Percentiles rank a stretch among this genome's conserved stretches.
Conservation (phyloP, 2,888 invertebrate genomes). For the Emesis furor region DNA sequence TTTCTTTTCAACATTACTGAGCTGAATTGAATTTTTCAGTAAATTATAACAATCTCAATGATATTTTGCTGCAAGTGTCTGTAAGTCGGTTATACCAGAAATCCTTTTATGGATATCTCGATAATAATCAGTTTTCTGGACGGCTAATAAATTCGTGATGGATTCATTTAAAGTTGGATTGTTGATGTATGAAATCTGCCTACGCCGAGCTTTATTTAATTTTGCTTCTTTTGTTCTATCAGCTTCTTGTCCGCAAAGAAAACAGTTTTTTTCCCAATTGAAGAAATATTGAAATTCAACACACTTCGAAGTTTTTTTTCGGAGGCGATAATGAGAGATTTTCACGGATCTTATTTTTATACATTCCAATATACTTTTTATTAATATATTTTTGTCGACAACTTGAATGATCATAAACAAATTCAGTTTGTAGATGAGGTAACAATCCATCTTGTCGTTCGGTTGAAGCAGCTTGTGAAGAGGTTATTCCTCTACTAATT, state of each 20-base stretch:
- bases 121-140: conserved; percentile 26
- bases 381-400: conserved; percentile 35
- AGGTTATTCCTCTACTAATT: too few species aligned
- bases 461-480: too few species aligned
- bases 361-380: conserved; percentile 36
- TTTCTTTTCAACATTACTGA: conserved; percentile 35
- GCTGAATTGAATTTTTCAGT: background rate
- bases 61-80: conserved; percentile 26
- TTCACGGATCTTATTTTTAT: conserved; percentile 29
- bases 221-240: conserved; percentile 1
- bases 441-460: too few species aligned
- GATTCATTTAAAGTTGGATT: conserved; percentile 9
- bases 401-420: too few species aligned
- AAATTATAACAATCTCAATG: background rate
- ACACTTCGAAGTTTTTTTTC: conserved; percentile 4
- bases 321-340: background rate
- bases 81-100: conserved; percentile 27
- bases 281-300: background rate
- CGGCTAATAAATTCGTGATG: background rate
- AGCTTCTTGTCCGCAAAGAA: background rate
- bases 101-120: conserved; percentile 29
- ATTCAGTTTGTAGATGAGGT: too few species aligned
- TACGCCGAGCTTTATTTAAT: background rate
- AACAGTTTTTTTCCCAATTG: conserved; percentile 10
- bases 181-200: background rate